Percentiles rank a stretch among this genome's conserved stretches.
Conservation (phyloP, 2,888 invertebrate genomes). For the Bedellia somnulentella region DNA sequence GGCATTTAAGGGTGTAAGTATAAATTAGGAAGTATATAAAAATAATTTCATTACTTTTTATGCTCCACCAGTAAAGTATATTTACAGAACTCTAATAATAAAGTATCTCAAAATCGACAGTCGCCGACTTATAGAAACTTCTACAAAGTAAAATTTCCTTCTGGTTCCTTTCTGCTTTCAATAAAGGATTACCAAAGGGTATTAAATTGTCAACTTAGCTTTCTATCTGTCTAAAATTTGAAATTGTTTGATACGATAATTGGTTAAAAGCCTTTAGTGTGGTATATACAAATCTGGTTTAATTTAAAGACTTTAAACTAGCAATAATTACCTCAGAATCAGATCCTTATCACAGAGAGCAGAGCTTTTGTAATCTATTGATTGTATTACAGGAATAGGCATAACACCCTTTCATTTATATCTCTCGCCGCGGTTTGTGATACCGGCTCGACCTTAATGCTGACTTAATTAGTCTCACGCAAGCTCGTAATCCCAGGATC, state of each 20-base stretch:
- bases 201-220: constrained; percentile 35
- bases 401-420: constrained; percentile 58
- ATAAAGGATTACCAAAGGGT: constrained; percentile 37
- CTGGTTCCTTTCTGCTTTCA: constrained; percentile 34
- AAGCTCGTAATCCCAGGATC: constrained; percentile 58
- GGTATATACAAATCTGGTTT: background rate
- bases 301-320: background rate
- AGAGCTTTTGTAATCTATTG: constrained; percentile 1
- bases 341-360: background rate
- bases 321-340: background rate
- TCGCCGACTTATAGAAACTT: constrained; percentile 52
- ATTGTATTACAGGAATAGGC: constrained; percentile 35
- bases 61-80: too few species aligned
- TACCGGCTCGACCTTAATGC: constrained; percentile 56
- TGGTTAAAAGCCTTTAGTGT: background rate
- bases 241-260: too few species aligned
- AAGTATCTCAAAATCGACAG: constrained; percentile 48
- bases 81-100: too few species aligned
- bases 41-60: too few species aligned
- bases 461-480: constrained; percentile 61
- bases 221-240: too few species aligned
- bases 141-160: constrained; percentile 54
- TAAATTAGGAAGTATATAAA: too few species aligned
- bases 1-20: too few species aligned
- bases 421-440: constrained; percentile 52